Evolutionary conservation across 64 coral and sea anemone species (phyloP).

Genomic region (Montipora cactus): DNA sequence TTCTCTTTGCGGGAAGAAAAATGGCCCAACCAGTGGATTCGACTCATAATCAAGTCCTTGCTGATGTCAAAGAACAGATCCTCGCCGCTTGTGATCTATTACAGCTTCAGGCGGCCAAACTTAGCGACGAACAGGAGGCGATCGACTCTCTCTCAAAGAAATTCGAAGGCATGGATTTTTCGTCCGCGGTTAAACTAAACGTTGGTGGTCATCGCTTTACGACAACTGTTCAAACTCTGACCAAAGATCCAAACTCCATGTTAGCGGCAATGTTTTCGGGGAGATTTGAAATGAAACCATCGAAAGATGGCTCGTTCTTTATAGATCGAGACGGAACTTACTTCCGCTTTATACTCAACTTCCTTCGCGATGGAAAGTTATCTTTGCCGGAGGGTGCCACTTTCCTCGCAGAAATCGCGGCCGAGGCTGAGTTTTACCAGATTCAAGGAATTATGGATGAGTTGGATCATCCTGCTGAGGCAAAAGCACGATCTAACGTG

Average conservation of each 20-base stretch:
- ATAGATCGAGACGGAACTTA: conserved; percentile 89
- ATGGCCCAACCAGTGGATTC: no score
- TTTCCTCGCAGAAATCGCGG: neutral
- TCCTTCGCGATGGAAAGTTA: conserved; percentile 63
- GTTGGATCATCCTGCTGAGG: neutral
- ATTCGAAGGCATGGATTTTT: no score
- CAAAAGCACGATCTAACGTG: neutral
- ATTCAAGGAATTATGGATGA: neutral
- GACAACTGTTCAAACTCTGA: conserved; percentile 78
- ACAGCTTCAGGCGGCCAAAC: no score
- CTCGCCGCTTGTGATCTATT: no score
- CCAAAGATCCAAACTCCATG: conserved; percentile 84
- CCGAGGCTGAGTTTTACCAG: neutral
- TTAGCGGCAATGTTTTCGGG: conserved; percentile 90
- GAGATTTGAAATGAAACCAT: conserved; percentile 52
- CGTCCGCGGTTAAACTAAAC: conserved; percentile 42
- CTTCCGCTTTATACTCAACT: conserved; percentile 88
- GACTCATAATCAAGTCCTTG: no score
- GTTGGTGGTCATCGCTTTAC: conserved; percentile 81
- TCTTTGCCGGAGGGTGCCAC: conserved; percentile 7
- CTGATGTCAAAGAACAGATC: no score
- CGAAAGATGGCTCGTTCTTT: conserved; percentile 81
- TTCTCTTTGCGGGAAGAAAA: no score
- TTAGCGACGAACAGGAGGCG: no score
- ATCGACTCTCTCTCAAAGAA: no score